Conservation (phyloP, 2,888 invertebrate species). For the Scrobipalpa atriplicella region DNA sequence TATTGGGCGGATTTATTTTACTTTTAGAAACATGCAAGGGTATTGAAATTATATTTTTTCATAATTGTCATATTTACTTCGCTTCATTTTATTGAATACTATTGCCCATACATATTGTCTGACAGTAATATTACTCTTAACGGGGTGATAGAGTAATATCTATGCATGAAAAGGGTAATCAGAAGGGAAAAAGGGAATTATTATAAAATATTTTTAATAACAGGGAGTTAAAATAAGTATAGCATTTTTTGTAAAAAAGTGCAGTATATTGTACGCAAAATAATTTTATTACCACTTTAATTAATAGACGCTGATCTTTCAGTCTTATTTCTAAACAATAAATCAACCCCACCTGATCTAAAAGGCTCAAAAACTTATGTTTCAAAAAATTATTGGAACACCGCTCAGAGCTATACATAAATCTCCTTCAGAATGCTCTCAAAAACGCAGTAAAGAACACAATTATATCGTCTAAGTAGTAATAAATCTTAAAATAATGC, state of each 20-base stretch:
- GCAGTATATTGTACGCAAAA: not conserved
- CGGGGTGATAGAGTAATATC: no score
- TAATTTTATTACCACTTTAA: slow-evolving; percentile 24
- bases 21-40: not conserved
- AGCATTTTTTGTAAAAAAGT: not conserved
- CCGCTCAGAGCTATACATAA: slow-evolving; percentile 71
- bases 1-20: slow-evolving; percentile 8
- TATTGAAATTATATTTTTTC: not conserved
- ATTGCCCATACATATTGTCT: no score
- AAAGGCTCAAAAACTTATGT: slow-evolving; percentile 41
- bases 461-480: slow-evolving; percentile 68
- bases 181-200: no score
- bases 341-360: slow-evolving; percentile 43
- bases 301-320: slow-evolving; percentile 21
- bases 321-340: slow-evolving; percentile 34
- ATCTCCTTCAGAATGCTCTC: slow-evolving; percentile 63
- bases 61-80: not conserved
- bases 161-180: no score
- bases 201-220: not conserved
- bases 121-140: no score
- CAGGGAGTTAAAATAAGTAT: not conserved
- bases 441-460: slow-evolving; percentile 56
- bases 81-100: no score
- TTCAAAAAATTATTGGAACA: slow-evolving; percentile 47
- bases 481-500: slow-evolving; percentile 78